A percentile compares a stretch with the other conserved stretches of the same genome.
Conservation (phyloP, 92 coral and sea anemone species). For the Siderastrea siderea region DNA sequence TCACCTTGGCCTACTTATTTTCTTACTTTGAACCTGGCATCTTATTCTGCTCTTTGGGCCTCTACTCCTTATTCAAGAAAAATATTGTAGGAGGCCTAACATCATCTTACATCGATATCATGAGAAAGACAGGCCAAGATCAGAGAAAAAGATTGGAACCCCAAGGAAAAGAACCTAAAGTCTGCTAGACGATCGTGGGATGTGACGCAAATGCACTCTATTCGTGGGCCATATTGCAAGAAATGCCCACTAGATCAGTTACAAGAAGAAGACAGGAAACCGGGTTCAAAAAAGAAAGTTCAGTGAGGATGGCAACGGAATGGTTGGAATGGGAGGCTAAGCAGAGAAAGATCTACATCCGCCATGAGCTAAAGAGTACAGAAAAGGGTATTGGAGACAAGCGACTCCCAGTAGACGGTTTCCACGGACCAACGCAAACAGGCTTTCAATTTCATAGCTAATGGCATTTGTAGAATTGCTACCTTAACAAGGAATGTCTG, state of each 20-base stretch:
- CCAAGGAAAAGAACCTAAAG: conserved; percentile 43
- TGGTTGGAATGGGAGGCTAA: conserved; percentile 63
- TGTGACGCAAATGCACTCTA: conserved; percentile 60
- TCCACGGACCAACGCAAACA: not conserved
- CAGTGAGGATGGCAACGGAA: conserved; percentile 20
- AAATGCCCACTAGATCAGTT: conserved; percentile 47
- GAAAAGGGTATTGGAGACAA: conserved; percentile 44
- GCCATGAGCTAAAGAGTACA: conserved; percentile 32
- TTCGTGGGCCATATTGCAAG: conserved; percentile 49
- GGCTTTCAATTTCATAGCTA: conserved; percentile 14
- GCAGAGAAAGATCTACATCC: conserved; percentile 11
- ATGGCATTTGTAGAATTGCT: conserved; percentile 42
- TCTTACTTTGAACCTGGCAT: not conserved
- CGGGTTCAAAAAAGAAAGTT: conserved; percentile 45
- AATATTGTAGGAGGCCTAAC: conserved; percentile 58
- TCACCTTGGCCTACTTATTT: conserved; percentile 57
- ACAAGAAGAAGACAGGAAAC: conserved; percentile 40
- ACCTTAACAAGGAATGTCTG: not conserved
- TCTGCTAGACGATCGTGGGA: conserved; percentile 46
- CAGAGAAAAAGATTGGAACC: conserved; percentile 46
- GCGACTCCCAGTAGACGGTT: conserved; percentile 50
- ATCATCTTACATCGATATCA: conserved; percentile 65
- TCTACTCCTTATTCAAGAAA: conserved; percentile 43
- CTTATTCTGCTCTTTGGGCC: conserved; percentile 26
- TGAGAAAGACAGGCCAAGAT: conserved; percentile 42